Conservation (phyloP, 30 jellyfish, hydroid and myxozoan genomes). For the Pelagia noctiluca region DNA sequence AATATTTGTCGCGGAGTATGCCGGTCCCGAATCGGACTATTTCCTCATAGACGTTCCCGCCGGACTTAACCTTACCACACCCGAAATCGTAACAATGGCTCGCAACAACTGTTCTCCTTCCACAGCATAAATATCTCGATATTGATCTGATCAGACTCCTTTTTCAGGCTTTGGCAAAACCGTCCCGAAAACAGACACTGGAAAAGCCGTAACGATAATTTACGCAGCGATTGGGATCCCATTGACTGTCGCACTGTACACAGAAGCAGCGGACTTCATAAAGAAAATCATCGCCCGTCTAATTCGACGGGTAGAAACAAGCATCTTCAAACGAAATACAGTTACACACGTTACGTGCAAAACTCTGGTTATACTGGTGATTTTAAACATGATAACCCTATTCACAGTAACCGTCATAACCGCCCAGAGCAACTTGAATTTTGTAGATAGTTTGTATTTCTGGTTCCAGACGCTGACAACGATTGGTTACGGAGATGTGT, state of each 20-base stretch:
- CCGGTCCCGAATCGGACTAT: too few relatives aligned
- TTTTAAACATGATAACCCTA: constrained; percentile 7
- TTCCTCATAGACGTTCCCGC: too few relatives aligned
- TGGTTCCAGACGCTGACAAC: constrained; percentile 77
- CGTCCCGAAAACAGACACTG: constrained; percentile 52
- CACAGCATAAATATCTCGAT: too few relatives aligned
- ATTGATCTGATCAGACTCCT: too few relatives aligned
- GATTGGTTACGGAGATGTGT: constrained; percentile 70
- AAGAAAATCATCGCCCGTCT: constrained; percentile 10
- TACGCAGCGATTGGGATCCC: constrained; percentile 62
- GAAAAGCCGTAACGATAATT: constrained; percentile 44
- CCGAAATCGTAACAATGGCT: too few relatives aligned
- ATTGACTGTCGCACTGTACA: constrained; percentile 40
- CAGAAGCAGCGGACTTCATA: constrained; percentile 37
- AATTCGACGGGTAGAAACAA: constrained; percentile 23
- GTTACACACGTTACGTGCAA: constrained; percentile 16
- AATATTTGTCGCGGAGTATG: too few relatives aligned
- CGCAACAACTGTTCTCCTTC: too few relatives aligned
- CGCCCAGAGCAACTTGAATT: constrained; percentile 28
- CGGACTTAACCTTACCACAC: too few relatives aligned
- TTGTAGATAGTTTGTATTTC: constrained; percentile 47
- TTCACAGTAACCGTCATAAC: constrained; percentile 3
- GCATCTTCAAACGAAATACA: neutral
- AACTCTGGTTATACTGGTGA: constrained; percentile 7
- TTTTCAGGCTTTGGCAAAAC: constrained; percentile 45